Conservation (phyloP, 2,888 invertebrate species). For the Dicyrtoma fusca region DNA sequence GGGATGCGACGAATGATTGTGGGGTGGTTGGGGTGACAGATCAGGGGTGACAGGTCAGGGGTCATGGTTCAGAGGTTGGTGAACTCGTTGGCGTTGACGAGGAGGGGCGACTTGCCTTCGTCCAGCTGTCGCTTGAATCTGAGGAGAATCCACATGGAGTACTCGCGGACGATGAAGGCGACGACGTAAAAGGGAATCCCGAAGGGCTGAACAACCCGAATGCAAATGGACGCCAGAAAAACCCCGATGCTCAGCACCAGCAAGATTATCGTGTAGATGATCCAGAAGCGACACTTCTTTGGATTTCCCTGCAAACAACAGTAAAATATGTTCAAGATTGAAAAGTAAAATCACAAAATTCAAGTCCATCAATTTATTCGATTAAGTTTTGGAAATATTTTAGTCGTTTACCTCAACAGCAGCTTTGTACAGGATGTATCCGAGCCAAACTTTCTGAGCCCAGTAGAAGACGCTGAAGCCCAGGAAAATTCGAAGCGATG, state of each 20-base stretch:
- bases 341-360: not conserved
- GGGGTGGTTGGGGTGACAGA: no score
- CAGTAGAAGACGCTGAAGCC: slow-evolving; percentile 16
- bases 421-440: slow-evolving; percentile 10
- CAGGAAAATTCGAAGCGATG: slow-evolving; percentile 2
- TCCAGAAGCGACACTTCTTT: slow-evolving; percentile 7
- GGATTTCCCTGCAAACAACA: slow-evolving; percentile 15
- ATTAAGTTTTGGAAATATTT: not conserved
- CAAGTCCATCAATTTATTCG: no score
- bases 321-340: no score
- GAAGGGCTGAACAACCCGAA: slow-evolving; percentile 5
- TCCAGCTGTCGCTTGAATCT: not conserved
- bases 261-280: slow-evolving; percentile 6
- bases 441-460: slow-evolving; percentile 11
- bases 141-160: slow-evolving; percentile 15
- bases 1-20: no score
- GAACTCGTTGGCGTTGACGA: slow-evolving; percentile 11
- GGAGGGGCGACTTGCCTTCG: not conserved
- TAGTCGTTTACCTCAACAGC: not conserved
- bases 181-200: slow-evolving; percentile 14
- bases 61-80: slow-evolving; percentile 21
- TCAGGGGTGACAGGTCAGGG: no score
- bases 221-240: slow-evolving; percentile 1
- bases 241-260: slow-evolving; percentile 12
- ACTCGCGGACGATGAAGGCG: slow-evolving; percentile 5